Base-by-base conservation (phyloP, 2,113 vertebrate genomes). In the Bufo bufo region DNA sequence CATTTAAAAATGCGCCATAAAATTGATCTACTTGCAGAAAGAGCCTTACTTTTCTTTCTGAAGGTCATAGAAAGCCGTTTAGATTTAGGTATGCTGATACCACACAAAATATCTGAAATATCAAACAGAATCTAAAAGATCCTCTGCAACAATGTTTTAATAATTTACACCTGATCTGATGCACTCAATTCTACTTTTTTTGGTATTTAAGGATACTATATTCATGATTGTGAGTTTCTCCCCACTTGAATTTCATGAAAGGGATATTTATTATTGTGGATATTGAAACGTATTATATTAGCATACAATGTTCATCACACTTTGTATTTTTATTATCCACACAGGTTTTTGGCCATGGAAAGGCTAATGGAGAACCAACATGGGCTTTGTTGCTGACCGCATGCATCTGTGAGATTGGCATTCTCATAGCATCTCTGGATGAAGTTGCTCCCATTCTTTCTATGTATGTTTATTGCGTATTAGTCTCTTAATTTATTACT, bases 391-490 rank as follows among this genome's bases (percentile, higher is more conserved):
- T 99, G 84, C 94, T 99, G 90, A 99, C 98, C 0, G 98, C 98
- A 79, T 97, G 96, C 89, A 99, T 99, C 95, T 99, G 98, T 0
- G 98, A 99, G 95, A 98, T 94, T 0, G 98, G 98, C 77, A 99
- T 99, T 93, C 97, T 99, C 89, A 99, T 99, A 3, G 98, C 98
- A 1, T 99, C 98, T 65, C 96, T 99, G 82, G 98, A 99, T 16
- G 92, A 97, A 56, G 98, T 99, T 52, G 98, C 98, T 90, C 98
- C 98, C 86, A 99, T 99, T 93, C 97, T 99, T 88, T 99, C 98
- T 90, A 99, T 99, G 98, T 98, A 95, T 94, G 96, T 90, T 6
- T 78, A n/a, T 33, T 69, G 13, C 56, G 0, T 50, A n/a, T 65
- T 58, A 13, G 56, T n/a, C 45, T 65, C 9, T 72, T 45, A 11